Percentiles rank a stretch among this genome's conserved stretches.
These are phyloP conservation scores for Portunus trituberculatus DNA, from an alignment of 1,140 invertebrate species.

Conservation along the genomic window DNA sequence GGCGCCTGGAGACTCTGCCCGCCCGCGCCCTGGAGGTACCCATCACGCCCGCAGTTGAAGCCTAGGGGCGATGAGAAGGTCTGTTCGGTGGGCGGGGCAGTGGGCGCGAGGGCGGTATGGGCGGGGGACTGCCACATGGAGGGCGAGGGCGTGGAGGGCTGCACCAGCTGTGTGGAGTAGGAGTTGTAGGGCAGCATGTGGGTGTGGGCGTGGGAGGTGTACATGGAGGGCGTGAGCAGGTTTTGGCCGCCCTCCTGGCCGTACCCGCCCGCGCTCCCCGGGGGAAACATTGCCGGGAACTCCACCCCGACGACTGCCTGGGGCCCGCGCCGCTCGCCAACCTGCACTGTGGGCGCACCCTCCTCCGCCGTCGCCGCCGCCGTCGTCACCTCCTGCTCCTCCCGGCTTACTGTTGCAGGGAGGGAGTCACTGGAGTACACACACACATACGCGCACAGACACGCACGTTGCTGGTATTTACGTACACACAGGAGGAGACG, in stretches of 20 bases:
- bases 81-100: constrained; percentile 73
- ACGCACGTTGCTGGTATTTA: neutral
- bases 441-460: constrained; percentile 6
- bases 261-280: constrained; percentile 73
- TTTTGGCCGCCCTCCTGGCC: constrained; percentile 76
- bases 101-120: constrained; percentile 71
- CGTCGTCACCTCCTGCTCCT: neutral
- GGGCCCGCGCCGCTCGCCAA: neutral
- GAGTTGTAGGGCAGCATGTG: constrained; percentile 77
- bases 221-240: constrained; percentile 76
- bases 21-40: constrained; percentile 72
- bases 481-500: too few relatives aligned
- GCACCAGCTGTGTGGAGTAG: constrained; percentile 75
- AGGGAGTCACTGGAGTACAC: neutral
- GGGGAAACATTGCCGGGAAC: constrained; percentile 75
- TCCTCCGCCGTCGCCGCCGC: neutral
- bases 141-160: constrained; percentile 75
- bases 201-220: constrained; percentile 73
- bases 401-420: neutral
- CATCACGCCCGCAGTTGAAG: constrained; percentile 74
- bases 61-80: constrained; percentile 73
- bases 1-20: constrained; percentile 70
- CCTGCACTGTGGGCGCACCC: neutral
- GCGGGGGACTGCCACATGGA: constrained; percentile 77
- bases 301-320: constrained; percentile 58